Evolutionary conservation across 2,113 vertebrate genomes (phyloP), one percentile per base, ranked within the genome.

Genomic region (Muscicapa adusta): DNA sequence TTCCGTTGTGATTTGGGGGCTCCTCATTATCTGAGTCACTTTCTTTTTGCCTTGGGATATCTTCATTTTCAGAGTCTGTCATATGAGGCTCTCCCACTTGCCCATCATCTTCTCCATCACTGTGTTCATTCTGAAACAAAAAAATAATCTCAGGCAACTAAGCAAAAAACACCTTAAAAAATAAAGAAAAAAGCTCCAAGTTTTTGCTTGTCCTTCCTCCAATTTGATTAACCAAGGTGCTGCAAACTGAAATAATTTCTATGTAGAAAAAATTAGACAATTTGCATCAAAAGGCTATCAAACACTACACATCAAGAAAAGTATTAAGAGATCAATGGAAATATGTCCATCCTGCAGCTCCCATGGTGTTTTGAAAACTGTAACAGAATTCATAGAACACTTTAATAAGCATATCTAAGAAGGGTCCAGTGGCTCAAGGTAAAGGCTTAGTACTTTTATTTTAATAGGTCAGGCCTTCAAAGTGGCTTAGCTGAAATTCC

Each of bases 101-200:
- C 25, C 92, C 93, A 15, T 96, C 96, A 31, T 97, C 98, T 84
- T 99, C 99, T 36, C 97, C 96, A 76, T 99, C 98, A 76, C 99
- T 99, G 70, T 97, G 98, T 9, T 99, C 99, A 47, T 99, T 99
- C 99, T 99, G 96, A 51, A 84, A 76, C 22, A 91, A 61, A 93
- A 95, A 92, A 86, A 91, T 25, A 51, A 92, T 65, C 48, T 95
- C 72, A 96, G 83, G 33, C 38, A 73, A 92, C 91, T 47, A 92
- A 73, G 45, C 47, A 77, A 58, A 58, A 92, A 93, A 45, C 22
- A 36, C 4, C 19, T 67, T 40, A 15, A 36, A 63, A 60, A 31
- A 15, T n/a, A 83, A 36, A 72, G 33, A 47, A 86, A 61, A 67
- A 28, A 1, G 0, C 54, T 85, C n/a, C 66, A 22, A 67, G 9